These are phyloP conservation scores for Temnothorax nylanderi DNA, from an alignment of 1,140 invertebrate genomes.

Conservation along the genomic window DNA sequence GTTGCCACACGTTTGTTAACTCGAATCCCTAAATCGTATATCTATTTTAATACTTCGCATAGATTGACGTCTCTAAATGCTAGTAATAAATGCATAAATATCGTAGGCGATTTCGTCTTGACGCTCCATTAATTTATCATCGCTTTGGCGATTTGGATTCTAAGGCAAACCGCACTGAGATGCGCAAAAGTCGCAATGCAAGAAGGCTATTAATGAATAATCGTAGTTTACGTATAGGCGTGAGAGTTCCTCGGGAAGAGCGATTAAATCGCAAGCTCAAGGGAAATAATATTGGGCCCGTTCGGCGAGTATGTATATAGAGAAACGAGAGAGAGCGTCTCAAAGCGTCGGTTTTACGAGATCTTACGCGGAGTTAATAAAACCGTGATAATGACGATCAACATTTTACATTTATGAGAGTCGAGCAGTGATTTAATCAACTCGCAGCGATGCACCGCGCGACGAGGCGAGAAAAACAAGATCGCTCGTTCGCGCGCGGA, in stretches of 20 bases:
- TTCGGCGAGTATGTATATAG: neutral
- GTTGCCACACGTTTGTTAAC: neutral
- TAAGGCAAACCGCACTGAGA: neutral
- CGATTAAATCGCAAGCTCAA: conserved; percentile 26
- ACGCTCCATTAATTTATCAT: neutral
- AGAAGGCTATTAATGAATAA: conserved; percentile 19
- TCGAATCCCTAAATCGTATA: neutral
- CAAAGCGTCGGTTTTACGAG: conserved; percentile 36
- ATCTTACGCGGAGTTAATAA: conserved; percentile 39
- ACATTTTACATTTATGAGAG: conserved; percentile 45
- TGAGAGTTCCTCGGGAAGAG: neutral
- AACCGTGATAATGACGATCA: conserved; percentile 34
- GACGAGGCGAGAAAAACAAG: conserved; percentile 13
- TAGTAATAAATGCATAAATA: neutral
- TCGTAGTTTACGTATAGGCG: conserved; percentile 1
- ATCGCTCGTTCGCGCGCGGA: conserved; percentile 10
- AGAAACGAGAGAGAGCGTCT: neutral
- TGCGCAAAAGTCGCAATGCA: neutral
- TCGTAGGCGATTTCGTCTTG: neutral
- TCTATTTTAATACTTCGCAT: neutral
- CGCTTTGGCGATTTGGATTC: neutral
- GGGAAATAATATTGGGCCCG: conserved; percentile 16
- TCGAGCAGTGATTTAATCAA: conserved; percentile 50
- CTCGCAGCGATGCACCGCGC: neutral
- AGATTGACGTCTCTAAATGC: neutral